Percentiles rank a stretch among this genome's conserved stretches.
Conservation (phyloP, 2,113 vertebrate genomes). For the Hemiprocne comata region DNA sequence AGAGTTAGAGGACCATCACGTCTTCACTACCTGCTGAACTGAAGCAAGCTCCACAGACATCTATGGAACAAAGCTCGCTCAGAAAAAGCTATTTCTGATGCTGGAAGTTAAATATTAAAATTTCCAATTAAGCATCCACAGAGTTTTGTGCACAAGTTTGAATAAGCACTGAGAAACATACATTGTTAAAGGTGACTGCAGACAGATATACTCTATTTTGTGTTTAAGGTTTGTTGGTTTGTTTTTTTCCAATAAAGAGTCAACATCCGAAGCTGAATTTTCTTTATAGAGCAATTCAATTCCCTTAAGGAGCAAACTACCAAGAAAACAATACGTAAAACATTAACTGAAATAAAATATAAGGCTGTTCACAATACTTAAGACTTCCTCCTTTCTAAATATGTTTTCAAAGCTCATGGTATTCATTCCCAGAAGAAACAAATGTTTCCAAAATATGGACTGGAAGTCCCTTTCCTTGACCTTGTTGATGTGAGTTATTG, state of each 20-base stretch:
- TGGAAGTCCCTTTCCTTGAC: constrained; percentile 34
- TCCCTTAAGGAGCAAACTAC: not conserved
- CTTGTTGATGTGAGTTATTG: not conserved
- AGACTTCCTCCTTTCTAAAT: not conserved
- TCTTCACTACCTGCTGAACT: not conserved
- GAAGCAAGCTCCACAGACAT: not conserved
- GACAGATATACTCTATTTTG: not conserved
- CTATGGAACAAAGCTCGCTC: not conserved
- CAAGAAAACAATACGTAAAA: not conserved
- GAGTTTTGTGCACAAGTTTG: not conserved
- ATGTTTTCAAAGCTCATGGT: not conserved
- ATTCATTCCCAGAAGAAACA: constrained; percentile 50
- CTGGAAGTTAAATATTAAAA: not conserved
- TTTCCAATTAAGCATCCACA: not conserved
- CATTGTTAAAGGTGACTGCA: not conserved
- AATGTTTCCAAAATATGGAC: not conserved
- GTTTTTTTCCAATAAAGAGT: not conserved
- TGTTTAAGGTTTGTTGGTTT: not conserved
- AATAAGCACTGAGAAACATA: not conserved
- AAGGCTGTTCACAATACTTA: not conserved
- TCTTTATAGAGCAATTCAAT: not conserved
- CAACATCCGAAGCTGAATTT: not conserved
- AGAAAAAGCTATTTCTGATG: not conserved
- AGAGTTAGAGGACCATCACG: not conserved
- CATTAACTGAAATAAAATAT: not conserved